phyloP scores from a whole-genome alignment of 2,888 invertebrate genomes.

The Ectropis crepuscularia region DNA sequence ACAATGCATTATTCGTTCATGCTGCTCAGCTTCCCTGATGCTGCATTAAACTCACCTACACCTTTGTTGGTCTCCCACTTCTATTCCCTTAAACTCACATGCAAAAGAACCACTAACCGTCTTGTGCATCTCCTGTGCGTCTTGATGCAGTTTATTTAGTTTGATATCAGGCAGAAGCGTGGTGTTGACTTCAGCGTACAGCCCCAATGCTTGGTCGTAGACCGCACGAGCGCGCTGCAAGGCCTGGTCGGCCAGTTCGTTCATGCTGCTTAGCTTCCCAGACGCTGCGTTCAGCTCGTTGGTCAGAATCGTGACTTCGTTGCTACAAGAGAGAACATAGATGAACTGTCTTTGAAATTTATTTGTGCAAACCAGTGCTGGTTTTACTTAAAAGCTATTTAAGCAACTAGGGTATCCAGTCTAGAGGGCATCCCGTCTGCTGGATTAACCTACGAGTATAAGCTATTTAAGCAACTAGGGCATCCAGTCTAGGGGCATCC shows the following conservation, averaged over 20 bases:
- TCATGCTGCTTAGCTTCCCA: conserved; percentile 88
- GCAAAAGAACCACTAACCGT: conserved; percentile 78
- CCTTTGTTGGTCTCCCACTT: not conserved
- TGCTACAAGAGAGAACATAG: conserved; percentile 64
- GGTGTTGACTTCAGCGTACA: conserved; percentile 92
- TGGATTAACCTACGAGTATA: no score
- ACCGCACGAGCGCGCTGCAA: conserved; percentile 90
- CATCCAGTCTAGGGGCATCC: no score
- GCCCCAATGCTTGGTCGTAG: conserved; percentile 91
- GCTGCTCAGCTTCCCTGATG: conserved; percentile 88
- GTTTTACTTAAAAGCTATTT: no score
- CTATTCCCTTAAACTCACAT: not conserved
- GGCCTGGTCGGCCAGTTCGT: conserved; percentile 89
- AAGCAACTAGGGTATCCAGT: no score
- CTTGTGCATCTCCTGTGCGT: conserved; percentile 88
- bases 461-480: no score
- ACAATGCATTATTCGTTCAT: no score
- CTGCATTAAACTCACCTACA: conserved; percentile 84
- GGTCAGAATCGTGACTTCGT: conserved; percentile 87
- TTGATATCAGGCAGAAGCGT: conserved; percentile 92
- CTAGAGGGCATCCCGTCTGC: no score
- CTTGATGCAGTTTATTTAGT: conserved; percentile 87
- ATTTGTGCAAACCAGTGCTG: no score
- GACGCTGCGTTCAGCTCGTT: conserved; percentile 88
- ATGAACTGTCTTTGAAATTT: not conserved